Evolutionary conservation across 2,113 vertebrate species (phyloP).

Genomic region (Amblyopsis rosae): DNA sequence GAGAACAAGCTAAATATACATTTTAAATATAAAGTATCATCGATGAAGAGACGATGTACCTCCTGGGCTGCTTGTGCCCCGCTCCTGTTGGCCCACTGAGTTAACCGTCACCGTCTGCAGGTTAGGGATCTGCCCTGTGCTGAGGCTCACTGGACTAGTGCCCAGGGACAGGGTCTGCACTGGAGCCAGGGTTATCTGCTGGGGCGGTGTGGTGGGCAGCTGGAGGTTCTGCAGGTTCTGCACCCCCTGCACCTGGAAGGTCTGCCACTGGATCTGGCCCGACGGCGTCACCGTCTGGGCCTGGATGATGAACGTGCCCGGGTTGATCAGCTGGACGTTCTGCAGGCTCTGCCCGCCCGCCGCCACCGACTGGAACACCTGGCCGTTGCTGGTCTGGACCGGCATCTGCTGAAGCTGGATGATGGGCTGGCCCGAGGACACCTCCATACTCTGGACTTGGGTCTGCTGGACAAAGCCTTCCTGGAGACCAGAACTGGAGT

Average conservation of each 20-base stretch:
- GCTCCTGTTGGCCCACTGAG: slow-evolving; percentile 89
- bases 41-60: slow-evolving; percentile 70
- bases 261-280: slow-evolving; percentile 99
- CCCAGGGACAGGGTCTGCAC: slow-evolving; percentile 96
- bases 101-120: slow-evolving; percentile 97
- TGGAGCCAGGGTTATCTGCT: slow-evolving; percentile 96
- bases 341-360: slow-evolving; percentile 85
- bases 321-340: slow-evolving; percentile 96
- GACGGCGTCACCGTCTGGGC: slow-evolving; percentile 97
- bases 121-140: slow-evolving; percentile 93
- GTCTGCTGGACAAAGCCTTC: slow-evolving; percentile 91
- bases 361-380: slow-evolving; percentile 89
- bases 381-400: slow-evolving; percentile 88
- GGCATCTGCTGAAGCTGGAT: slow-evolving; percentile 94
- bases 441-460: slow-evolving; percentile 89
- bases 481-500: slow-evolving; percentile 85
- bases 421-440: slow-evolving; percentile 87
- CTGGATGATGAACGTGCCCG: slow-evolving; percentile 98
- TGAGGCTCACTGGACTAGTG: slow-evolving; percentile 87
- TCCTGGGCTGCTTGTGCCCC: slow-evolving; percentile 86
- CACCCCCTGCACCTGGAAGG: slow-evolving; percentile 98
- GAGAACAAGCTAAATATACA: not conserved
- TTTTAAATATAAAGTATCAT: not conserved
- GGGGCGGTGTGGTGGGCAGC: slow-evolving; percentile 90
- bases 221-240: slow-evolving; percentile 98